A percentile compares a stretch with the other conserved stretches of the same genome.
Evolutionary conservation across 2,113 vertebrate species (phyloP).

Genomic region (Phaethon lepturus): DNA sequence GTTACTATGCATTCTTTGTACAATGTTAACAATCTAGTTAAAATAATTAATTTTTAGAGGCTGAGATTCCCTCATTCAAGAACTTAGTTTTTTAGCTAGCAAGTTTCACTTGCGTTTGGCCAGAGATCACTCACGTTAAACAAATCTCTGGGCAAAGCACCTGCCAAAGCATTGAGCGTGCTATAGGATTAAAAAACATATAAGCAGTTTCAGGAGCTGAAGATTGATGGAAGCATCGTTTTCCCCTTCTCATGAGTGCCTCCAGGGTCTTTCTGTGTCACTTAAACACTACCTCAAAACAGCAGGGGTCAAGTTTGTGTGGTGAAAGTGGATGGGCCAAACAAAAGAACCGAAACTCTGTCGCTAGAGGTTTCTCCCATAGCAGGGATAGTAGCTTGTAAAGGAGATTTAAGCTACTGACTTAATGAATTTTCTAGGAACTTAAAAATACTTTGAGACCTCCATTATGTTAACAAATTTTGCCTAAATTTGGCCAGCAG

Average conservation of each 20-base stretch:
- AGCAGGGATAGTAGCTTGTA: background rate
- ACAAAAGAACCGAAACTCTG: background rate
- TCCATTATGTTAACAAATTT: background rate
- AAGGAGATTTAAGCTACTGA: background rate
- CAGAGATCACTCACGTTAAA: background rate
- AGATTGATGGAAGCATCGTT: background rate
- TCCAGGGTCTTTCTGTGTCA: background rate
- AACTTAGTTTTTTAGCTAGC: background rate
- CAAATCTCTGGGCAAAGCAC: background rate
- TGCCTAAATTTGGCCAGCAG: background rate
- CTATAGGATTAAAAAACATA: background rate
- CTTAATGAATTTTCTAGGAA: background rate
- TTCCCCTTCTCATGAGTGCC: background rate
- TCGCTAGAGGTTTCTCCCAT: background rate
- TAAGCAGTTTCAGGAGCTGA: background rate
- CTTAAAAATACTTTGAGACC: background rate
- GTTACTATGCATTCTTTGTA: background rate
- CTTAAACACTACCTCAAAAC: background rate
- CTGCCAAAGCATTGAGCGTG: background rate
- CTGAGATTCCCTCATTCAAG: background rate
- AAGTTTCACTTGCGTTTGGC: background rate
- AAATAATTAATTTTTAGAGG: background rate
- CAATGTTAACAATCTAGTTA: background rate
- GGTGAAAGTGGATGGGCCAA: background rate
- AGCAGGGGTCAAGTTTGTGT: background rate